Evolutionary conservation across 2,888 invertebrate genomes (phyloP).

Genomic region (Conops quadrifasciatus): DNA sequence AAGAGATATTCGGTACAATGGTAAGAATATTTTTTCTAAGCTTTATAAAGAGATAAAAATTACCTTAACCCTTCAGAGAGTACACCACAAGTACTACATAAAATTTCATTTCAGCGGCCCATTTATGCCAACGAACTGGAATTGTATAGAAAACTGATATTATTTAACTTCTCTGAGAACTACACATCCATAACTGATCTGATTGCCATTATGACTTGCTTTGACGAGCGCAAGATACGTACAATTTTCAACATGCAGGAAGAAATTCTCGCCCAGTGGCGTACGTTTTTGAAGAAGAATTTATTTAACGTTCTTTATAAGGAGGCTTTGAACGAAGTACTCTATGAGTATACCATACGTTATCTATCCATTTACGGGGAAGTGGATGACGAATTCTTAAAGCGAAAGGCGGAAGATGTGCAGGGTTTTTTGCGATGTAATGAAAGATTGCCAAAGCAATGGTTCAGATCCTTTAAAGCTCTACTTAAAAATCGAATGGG

Average conservation of each 20-base stretch:
- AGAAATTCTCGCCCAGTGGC: conserved; percentile 27
- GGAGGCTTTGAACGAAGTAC: conserved; percentile 30
- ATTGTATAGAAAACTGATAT: conserved; percentile 40
- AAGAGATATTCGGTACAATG: conserved; percentile 32
- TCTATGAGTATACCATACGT: conserved; percentile 33
- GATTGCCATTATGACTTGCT: conserved; percentile 41
- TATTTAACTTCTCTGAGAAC: conserved; percentile 39
- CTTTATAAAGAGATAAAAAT: neutral
- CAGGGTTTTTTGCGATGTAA: conserved; percentile 5
- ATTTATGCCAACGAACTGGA: conserved; percentile 26
- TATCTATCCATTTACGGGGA: conserved; percentile 17
- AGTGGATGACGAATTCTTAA: neutral
- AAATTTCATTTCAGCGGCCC: conserved; percentile 27
- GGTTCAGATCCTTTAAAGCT: conserved; percentile 4
- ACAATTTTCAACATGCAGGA: neutral
- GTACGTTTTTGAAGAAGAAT: neutral
- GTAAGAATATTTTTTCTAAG: conserved; percentile 18
- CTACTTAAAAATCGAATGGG: conserved; percentile 14
- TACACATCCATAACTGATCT: conserved; percentile 28
- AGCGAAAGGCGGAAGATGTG: neutral
- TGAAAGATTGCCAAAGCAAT: conserved; percentile 2
- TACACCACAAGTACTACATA: neutral
- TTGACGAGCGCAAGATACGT: conserved; percentile 3
- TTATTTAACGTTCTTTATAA: conserved; percentile 13
- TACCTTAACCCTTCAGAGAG: neutral